phyloP scores from a whole-genome alignment of 2,797 vertebrate genomes.

The Oceanodroma leucorhoa region DNA sequence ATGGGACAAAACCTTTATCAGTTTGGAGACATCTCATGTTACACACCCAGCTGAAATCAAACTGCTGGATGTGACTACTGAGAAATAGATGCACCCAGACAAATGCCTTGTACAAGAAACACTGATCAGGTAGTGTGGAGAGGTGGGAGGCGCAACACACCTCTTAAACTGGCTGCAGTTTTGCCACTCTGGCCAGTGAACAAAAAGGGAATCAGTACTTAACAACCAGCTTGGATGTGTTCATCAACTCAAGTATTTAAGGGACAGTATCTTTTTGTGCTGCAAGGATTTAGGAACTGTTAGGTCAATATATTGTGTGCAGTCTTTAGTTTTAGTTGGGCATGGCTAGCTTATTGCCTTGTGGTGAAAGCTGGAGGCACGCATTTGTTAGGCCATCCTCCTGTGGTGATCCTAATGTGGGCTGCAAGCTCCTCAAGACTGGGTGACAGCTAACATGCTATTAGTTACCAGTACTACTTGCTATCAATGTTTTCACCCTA shows the following conservation, averaged over 20 bases:
- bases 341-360: neutral
- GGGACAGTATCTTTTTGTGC: neutral
- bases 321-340: neutral
- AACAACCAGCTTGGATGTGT: neutral
- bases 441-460: rapidly evolving
- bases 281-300: neutral
- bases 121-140: neutral
- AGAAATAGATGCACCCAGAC: neutral
- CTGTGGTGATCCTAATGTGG: neutral
- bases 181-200: neutral
- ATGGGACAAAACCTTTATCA: neutral
- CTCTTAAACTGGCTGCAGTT: neutral
- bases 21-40: neutral
- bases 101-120: neutral
- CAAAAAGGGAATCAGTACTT: rapidly evolving
- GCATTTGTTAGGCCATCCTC: rapidly evolving
- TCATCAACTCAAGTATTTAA: neutral
- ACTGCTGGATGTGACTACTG: neutral
- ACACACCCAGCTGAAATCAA: neutral
- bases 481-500: rapidly evolving
- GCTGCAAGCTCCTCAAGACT: neutral
- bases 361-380: neutral
- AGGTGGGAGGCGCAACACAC: neutral
- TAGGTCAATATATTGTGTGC: neutral
- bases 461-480: neutral